Base-by-base conservation (phyloP, 2,113 vertebrate species). In the Agapornis roseicollis region DNA sequence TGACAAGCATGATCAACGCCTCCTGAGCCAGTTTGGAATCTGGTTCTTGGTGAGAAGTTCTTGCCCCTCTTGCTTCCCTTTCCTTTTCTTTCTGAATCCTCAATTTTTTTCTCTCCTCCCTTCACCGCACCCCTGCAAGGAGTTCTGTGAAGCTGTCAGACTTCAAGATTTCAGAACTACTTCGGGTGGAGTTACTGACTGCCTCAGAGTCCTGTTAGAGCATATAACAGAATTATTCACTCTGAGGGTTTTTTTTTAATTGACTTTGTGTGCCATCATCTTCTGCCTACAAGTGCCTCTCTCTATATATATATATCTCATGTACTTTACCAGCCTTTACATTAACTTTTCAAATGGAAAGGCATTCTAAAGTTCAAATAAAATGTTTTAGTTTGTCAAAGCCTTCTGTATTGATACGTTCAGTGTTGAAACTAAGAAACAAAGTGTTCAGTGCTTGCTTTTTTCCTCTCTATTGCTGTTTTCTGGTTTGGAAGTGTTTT, bases 1-100 rank as follows among this genome's bases (percentile, higher is more conserved):
- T 33, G 99, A 99, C 93, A 99, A 99, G 94, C 99, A 99, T 2
- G 99, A 99, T 97, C 99, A 99, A 92, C 98, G 99, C 15, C 99
- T 99, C 29, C 98, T 99, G 95, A 99, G 99, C 91, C 99, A 99
- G 92, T 99, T 99, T 91, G 99, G 99, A 96, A 99, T 99, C 96
- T 99, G 99, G 99, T 99, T 99, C 97, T 98, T 99, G 98, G 99
- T 99, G 98, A 96, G 97, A 86, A 73, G 50, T 86, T 68, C 50
- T 50, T 76, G 14, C 18, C 46, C 16, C 16, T 72, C 22, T 66
- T 5, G 3, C 19, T 88, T 85, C 9, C 10, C 3, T 82, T 10
- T 46, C 8, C 27, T 85, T 66, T 80, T 50, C 23, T 88, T 83
- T 86, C 46, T 78, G 37, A 90, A 94, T 25, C 19, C 19, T 83